Evolutionary conservation across 30 jellyfish, hydroid and myxozoan species (phyloP).

Genomic region (Rhopilema esculentum): DNA sequence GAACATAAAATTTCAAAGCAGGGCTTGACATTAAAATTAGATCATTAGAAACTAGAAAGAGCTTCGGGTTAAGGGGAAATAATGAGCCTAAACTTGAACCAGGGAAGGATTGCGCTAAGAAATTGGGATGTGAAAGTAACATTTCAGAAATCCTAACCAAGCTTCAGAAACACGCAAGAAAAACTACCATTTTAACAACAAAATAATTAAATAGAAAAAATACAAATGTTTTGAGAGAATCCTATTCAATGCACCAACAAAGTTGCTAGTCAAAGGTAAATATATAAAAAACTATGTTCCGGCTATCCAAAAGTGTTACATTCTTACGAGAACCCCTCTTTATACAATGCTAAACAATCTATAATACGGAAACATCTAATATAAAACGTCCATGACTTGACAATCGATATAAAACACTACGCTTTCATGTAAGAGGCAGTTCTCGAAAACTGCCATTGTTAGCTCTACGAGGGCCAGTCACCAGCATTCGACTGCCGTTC

Average conservation of each 20-base stretch:
- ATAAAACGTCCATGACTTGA: conserved; percentile 57
- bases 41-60: too few species aligned
- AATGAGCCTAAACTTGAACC: too few species aligned
- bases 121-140: too few species aligned
- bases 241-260: conserved; percentile 52
- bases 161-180: not conserved
- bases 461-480: not conserved
- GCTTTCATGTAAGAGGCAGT: conserved; percentile 41
- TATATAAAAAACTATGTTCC: conserved; percentile 60
- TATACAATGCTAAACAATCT: conserved; percentile 65
- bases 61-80: too few species aligned
- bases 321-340: conserved; percentile 65
- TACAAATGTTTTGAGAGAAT: conserved; percentile 57
- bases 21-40: too few species aligned
- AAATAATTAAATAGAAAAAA: conserved; percentile 59
- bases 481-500: not conserved
- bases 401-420: conserved; percentile 48
- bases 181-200: conserved; percentile 27
- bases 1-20: too few species aligned
- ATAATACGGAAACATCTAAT: conserved; percentile 58
- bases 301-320: conserved; percentile 68
- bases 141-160: not conserved
- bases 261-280: conserved; percentile 64
- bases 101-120: too few species aligned
- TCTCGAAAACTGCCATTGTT: not conserved